phyloP scores from a whole-genome alignment of 2,113 vertebrate species.

The Heterochromis multidens region DNA sequence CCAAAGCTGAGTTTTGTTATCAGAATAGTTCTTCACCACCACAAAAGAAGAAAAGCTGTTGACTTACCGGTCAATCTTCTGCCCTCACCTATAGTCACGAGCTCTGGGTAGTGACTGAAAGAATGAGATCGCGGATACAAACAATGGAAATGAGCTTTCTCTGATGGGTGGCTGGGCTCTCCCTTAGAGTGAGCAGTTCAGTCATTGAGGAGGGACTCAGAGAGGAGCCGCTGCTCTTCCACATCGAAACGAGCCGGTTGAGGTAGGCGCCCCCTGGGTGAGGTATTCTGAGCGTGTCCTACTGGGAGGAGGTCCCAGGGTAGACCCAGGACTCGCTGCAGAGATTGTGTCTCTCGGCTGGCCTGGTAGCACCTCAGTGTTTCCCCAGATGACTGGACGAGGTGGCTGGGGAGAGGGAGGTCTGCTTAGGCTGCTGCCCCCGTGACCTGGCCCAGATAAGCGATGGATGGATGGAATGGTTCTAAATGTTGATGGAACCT shows the following conservation, averaged over 20 bases:
- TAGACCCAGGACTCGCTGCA: accelerated
- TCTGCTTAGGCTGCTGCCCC: background rate
- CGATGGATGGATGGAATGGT: background rate
- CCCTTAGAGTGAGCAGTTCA: background rate
- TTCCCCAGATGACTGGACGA: background rate
- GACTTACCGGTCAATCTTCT: background rate
- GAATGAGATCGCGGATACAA: accelerated
- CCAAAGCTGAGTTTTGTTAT: background rate
- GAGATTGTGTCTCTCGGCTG: background rate
- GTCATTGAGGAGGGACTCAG: background rate
- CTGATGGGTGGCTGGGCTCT: accelerated
- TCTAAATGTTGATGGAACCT: background rate
- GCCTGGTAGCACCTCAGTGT: background rate
- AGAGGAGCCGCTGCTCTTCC: no score
- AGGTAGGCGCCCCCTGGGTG: no score
- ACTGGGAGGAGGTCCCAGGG: background rate
- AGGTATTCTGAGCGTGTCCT: no score
- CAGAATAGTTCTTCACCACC: background rate
- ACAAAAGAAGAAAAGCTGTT: background rate
- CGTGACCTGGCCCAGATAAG: accelerated
- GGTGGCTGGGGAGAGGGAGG: background rate
- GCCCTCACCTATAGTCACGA: background rate
- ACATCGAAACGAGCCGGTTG: no score
- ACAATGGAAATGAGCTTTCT: background rate
- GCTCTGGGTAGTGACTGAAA: background rate